Evolutionary conservation across 2,797 vertebrate genomes (phyloP).

Genomic region (Tokudaia tokunoshimensis): DNA sequence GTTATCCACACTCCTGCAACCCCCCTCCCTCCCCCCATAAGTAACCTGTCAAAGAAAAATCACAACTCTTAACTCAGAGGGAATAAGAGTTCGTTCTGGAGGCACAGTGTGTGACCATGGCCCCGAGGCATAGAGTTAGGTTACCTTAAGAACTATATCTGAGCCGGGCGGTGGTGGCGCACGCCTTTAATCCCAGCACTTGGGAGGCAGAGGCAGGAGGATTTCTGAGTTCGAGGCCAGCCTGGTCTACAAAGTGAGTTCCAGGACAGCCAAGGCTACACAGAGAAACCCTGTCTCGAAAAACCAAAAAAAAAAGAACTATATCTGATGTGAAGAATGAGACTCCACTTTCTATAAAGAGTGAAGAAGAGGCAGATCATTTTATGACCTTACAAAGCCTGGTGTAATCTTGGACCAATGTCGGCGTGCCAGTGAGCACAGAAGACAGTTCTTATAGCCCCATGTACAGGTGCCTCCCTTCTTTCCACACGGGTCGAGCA

Average conservation of each 20-base stretch:
- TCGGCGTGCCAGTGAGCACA: neutral
- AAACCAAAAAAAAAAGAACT: neutral
- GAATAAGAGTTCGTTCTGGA: neutral
- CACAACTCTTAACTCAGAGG: neutral
- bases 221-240: no score
- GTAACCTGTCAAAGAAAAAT: neutral
- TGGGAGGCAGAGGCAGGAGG: no score
- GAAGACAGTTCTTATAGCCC: neutral
- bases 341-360: neutral
- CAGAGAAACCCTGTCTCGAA: no score
- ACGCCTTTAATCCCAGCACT: no score
- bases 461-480: neutral
- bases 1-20: neutral
- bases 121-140: neutral
- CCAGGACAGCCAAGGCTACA: no score
- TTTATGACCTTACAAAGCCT: neutral
- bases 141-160: neutral
- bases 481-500: neutral
- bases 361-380: neutral
- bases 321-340: neutral
- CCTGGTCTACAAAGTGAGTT: no score
- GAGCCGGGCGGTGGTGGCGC: no score
- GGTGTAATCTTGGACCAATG: neutral
- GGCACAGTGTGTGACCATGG: neutral
- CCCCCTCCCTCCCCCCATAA: neutral